Conservation (phyloP, 2,888 invertebrate genomes). For the Amphipyra berbera region DNA sequence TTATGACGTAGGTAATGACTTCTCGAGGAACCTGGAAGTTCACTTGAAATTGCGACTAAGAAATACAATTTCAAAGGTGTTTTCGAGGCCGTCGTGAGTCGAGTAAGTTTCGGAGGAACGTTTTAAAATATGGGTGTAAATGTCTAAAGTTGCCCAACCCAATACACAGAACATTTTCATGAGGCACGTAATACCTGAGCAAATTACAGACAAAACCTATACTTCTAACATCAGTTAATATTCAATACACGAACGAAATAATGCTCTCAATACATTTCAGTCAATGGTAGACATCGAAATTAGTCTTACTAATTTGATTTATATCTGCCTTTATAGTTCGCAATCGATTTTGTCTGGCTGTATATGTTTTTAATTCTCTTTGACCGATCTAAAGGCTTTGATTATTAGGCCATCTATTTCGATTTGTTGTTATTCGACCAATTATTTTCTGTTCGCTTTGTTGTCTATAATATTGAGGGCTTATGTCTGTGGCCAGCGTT, state of each 20-base stretch:
- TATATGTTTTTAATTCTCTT: conserved; percentile 9
- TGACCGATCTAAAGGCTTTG: neutral
- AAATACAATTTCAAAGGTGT: too few species aligned
- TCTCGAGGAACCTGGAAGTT: too few species aligned
- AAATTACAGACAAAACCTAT: conserved; percentile 30
- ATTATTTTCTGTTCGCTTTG: too few species aligned
- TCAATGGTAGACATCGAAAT: conserved; percentile 45
- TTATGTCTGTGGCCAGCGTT: too few species aligned
- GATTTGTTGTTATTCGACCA: neutral
- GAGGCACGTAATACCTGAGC: conserved; percentile 33
- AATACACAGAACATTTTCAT: conserved; percentile 10
- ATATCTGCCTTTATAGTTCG: conserved; percentile 29
- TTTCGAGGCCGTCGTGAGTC: too few species aligned
- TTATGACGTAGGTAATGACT: too few species aligned
- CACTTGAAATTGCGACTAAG: too few species aligned
- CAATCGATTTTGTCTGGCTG: conserved; percentile 36
- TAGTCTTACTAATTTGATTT: conserved; percentile 54
- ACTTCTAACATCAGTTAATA: conserved; percentile 21
- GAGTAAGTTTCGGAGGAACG: too few species aligned
- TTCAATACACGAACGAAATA: conserved; percentile 51
- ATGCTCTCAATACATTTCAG: conserved; percentile 49
- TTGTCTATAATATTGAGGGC: too few species aligned
- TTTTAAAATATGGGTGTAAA: too few species aligned
- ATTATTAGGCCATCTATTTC: too few species aligned
- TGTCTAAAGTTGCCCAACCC: too few species aligned